Evolutionary conservation across 2,797 vertebrate species (phyloP).

Genomic region (Petrocephalus sullivani): DNA sequence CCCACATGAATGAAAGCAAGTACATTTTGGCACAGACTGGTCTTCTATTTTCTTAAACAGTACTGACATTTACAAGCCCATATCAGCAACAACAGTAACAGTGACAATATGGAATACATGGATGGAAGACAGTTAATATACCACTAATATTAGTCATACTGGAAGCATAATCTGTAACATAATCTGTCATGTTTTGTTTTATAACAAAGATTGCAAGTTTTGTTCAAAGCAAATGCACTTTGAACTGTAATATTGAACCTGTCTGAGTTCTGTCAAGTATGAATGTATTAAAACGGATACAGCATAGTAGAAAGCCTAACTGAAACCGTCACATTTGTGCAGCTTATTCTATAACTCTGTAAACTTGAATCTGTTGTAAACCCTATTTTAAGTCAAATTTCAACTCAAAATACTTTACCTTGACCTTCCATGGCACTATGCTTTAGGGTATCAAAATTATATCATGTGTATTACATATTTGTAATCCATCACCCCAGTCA

Average conservation of each 20-base stretch:
- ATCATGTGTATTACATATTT: not conserved
- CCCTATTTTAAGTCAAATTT: not conserved
- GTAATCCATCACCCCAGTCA: too few relatives aligned
- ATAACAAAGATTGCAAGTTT: not conserved
- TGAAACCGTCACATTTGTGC: not conserved
- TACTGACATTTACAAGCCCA: not conserved
- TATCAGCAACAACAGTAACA: not conserved
- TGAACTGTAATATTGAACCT: not conserved
- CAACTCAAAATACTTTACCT: not conserved
- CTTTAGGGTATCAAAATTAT: not conserved
- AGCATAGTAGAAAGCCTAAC: not conserved
- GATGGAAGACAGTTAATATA: not conserved
- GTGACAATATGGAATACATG: not conserved
- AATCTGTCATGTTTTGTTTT: not conserved
- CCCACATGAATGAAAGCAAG: conserved; percentile 5
- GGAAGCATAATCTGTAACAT: not conserved
- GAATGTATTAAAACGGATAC: not conserved
- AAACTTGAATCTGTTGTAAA: not conserved
- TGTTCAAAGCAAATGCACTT: not conserved
- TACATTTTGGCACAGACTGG: not conserved
- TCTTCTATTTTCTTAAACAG: not conserved
- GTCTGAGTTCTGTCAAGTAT: not conserved
- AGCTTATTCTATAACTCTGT: not conserved
- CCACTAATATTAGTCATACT: not conserved
- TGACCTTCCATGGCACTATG: not conserved